Evolutionary conservation across 2,888 invertebrate genomes (phyloP).

Genomic region (Dermolepida albohirtum): DNA sequence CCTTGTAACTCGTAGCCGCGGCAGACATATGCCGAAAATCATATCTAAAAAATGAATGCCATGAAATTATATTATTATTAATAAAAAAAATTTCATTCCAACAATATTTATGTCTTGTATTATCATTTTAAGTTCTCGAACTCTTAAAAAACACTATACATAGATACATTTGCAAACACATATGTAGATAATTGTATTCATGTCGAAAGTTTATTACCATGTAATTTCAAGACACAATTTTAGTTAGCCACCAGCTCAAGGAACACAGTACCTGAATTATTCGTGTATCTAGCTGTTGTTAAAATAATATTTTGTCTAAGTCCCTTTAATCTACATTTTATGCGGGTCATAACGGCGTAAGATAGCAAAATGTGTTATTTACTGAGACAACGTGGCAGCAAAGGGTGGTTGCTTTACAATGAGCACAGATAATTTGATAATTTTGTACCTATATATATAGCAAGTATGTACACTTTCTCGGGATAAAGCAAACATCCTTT

Average conservation of each 20-base stretch:
- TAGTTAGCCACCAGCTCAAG: neutral
- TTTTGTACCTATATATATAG: conserved; percentile 18
- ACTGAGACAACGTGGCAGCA: conserved; percentile 13
- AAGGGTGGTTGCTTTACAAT: conserved; percentile 12
- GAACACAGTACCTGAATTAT: conserved; percentile 1
- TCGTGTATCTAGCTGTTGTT: neutral
- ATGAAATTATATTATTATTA: too few relatives aligned
- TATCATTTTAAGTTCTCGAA: too few relatives aligned
- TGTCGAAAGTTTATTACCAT: too few relatives aligned
- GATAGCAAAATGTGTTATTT: conserved; percentile 20
- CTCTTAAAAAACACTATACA: too few relatives aligned
- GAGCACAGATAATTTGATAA: conserved; percentile 28
- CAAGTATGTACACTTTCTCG: conserved; percentile 4
- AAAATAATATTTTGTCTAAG: conserved; percentile 34
- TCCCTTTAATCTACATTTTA: conserved; percentile 32
- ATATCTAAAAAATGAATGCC: too few relatives aligned
- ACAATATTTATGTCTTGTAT: too few relatives aligned
- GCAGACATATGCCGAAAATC: too few relatives aligned
- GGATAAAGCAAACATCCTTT: conserved; percentile 15
- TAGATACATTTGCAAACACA: too few relatives aligned
- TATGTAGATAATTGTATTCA: too few relatives aligned
- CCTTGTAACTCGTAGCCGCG: too few relatives aligned
- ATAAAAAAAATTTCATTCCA: too few relatives aligned
- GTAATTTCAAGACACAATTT: too few relatives aligned
- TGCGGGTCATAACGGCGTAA: conserved; percentile 13